Evolutionary conservation across 1,140 invertebrate species (phyloP), one percentile per base, ranked within the genome.

Genomic region (Ceratina australensis): DNA sequence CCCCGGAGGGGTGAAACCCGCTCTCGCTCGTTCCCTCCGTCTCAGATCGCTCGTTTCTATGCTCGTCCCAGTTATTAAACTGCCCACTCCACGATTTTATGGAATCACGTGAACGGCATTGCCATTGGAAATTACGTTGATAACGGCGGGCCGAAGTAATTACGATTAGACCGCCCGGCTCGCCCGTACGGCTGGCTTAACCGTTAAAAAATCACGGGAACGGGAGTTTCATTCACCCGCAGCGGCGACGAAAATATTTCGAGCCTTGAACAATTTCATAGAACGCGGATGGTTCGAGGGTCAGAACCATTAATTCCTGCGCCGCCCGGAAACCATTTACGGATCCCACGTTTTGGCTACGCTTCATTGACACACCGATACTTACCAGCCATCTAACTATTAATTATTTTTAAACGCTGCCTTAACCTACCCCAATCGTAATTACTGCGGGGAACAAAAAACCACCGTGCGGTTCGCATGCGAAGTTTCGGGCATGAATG

Each of bases 281-380:
- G 65, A 74, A 69, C 47, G 54, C 50, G 63, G 56, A 68, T 80
- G 84, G 63, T 67, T 59, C 22, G 33, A 83, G 81, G 78, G 68
- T 68, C 64, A 81, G 84, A 79, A 82, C 82, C 84, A 87, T 88
- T 88, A 88, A 88, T 83, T 89, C 87, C 89, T 85, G 84, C 80
- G 72, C 84, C 80, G 33, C 81, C 80, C 81, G 87, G 73, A 89
- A 88, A 87, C 78, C 74, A 85, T 88, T 89, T 87, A 75, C 26
- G 68, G 67, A 81, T 76, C 75, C 73, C 71, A 85, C 81, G 81
- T 77, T 82, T 61, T 64, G 76, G 81, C 80, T 79, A 89, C 83
- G 85, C 84, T 88, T 82, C 87, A 87, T 86, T 89, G 83, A 87
- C 33, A 42, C 81, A 84, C 72, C 78, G 75, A 81, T 86, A 86